Conservation (phyloP, 2,888 invertebrate species). For the Drosophila neotestacea region DNA sequence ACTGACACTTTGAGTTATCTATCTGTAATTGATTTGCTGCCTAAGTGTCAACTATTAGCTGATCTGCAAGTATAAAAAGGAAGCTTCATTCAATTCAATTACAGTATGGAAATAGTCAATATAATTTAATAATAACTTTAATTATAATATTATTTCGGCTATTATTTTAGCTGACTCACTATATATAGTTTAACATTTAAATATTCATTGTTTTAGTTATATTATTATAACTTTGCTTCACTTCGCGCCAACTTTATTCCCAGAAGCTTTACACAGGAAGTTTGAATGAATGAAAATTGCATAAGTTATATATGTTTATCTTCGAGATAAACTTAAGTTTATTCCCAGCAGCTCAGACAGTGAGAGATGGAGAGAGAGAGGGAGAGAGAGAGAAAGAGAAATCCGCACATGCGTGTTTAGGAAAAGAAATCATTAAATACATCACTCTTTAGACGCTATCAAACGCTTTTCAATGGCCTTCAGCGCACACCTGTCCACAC, state of each 20-base stretch:
- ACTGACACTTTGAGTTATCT: conserved; percentile 59
- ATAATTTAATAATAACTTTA: not conserved
- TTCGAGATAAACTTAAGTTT: conserved; percentile 27
- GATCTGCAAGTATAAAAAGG: conserved; percentile 3
- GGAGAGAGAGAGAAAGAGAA: conserved; percentile 1
- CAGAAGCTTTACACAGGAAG: conserved; percentile 29
- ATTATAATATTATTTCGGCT: not conserved
- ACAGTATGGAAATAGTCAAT: not conserved
- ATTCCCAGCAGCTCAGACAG: not conserved
- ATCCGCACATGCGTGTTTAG: conserved; percentile 45
- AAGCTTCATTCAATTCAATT: conserved; percentile 1
- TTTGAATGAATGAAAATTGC: conserved; percentile 11
- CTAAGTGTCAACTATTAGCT: conserved; percentile 20
- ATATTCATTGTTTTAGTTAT: not conserved
- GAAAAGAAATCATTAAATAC: conserved; percentile 63
- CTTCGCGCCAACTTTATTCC: not conserved
- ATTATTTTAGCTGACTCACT: not conserved
- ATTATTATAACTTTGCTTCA: not conserved
- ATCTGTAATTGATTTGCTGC: conserved; percentile 47
- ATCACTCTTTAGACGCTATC: conserved; percentile 57
- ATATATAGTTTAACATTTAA: not conserved
- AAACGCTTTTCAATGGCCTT: conserved; percentile 62
- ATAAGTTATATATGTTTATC: conserved; percentile 32
- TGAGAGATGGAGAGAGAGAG: not conserved
- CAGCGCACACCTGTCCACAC: conserved; percentile 66